Percentiles rank a stretch among this genome's conserved stretches.
Conservation (phyloP, 1,140 invertebrate species). For the Belonocnema kinseyi region DNA sequence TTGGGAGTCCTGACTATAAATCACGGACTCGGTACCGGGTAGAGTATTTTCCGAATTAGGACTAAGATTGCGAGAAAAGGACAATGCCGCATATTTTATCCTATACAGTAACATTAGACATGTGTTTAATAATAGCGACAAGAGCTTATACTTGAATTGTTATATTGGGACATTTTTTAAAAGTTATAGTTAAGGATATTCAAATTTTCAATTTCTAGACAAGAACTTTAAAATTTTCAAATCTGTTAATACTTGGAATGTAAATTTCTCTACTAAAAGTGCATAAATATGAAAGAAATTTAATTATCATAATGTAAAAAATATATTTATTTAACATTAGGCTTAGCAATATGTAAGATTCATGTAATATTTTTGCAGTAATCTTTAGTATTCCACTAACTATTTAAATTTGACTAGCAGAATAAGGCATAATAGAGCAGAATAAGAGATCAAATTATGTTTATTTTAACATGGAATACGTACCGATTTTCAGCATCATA, state of each 20-base stretch:
- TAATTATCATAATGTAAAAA: too few relatives aligned
- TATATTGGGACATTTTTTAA: not conserved
- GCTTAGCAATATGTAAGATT: too few relatives aligned
- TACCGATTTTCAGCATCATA: conserved; percentile 76
- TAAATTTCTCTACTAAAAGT: too few relatives aligned
- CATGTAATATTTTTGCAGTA: too few relatives aligned
- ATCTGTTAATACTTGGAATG: too few relatives aligned
- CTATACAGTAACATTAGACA: conserved; percentile 60
- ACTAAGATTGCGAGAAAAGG: conserved; percentile 74
- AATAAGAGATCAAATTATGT: not conserved
- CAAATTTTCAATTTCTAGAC: conserved; percentile 37
- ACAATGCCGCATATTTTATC: conserved; percentile 76
- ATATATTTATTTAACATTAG: too few relatives aligned
- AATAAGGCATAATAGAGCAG: not conserved
- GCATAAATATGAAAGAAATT: too few relatives aligned
- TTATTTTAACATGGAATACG: conserved; percentile 32
- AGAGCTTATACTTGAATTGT: conserved; percentile 23
- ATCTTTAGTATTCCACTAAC: too few relatives aligned
- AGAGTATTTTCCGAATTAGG: conserved; percentile 60
- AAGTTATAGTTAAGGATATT: conserved; percentile 32
- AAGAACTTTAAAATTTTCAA: conserved; percentile 41
- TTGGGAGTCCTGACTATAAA: conserved; percentile 47
- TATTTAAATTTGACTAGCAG: too few relatives aligned
- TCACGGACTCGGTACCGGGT: conserved; percentile 54
- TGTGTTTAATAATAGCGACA: conserved; percentile 45